These are phyloP conservation scores for Leptopilina boulardi DNA, from an alignment of 1,140 invertebrate genomes.

Conservation along the genomic window DNA sequence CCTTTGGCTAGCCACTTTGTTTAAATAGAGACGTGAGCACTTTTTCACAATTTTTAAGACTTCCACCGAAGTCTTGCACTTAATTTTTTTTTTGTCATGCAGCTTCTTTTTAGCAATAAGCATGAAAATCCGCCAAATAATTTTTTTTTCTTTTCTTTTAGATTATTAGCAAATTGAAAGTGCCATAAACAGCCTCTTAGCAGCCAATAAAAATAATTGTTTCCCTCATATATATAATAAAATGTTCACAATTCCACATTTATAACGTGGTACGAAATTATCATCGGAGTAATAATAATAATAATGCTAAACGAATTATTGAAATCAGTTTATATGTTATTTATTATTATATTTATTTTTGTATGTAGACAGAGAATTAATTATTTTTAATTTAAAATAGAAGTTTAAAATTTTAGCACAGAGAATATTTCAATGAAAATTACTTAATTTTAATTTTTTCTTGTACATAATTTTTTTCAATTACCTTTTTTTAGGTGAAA, in stretches of 20 bases:
- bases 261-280: slow-evolving; percentile 10
- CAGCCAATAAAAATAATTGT: slow-evolving; percentile 4
- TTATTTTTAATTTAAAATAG: too few relatives aligned
- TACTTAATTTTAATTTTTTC: too few relatives aligned
- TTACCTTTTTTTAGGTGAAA: too few relatives aligned
- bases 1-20: slow-evolving; percentile 55
- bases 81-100: slow-evolving; percentile 44
- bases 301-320: too few relatives aligned
- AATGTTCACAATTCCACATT: background rate
- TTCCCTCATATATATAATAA: background rate
- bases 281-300: background rate
- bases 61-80: slow-evolving; percentile 37
- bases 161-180: slow-evolving; percentile 26
- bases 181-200: slow-evolving; percentile 10
- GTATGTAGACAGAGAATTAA: too few relatives aligned
- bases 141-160: slow-evolving; percentile 44
- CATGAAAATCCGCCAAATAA: slow-evolving; percentile 50
- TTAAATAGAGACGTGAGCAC: slow-evolving; percentile 58
- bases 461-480: background rate
- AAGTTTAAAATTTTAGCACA: background rate
- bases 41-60: slow-evolving; percentile 51
- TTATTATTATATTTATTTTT: background rate
- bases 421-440: background rate
- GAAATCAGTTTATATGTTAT: background rate
- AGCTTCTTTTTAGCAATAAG: slow-evolving; percentile 51